Evolutionary conservation across 2,888 invertebrate genomes (phyloP), one percentile per base, ranked within the genome.

Genomic region (Epinotia bilunana): DNA sequence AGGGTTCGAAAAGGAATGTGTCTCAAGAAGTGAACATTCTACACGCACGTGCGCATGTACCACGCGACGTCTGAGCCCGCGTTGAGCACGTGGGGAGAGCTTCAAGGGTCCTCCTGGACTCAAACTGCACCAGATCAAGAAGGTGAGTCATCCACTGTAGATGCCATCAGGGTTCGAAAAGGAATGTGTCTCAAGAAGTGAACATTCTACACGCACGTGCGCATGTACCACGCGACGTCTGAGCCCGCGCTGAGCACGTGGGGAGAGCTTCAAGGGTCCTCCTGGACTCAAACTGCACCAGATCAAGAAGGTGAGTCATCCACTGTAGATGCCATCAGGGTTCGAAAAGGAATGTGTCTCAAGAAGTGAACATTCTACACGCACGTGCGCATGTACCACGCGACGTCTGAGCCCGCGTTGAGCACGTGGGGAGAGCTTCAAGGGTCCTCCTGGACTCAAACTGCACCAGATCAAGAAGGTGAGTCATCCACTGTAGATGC

Each of bases 21-120:
- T 53, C 28, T 12, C 58, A 75, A 75, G 65, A 75, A 75, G 46
- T 75, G 71, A 0, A 71, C 74, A 12, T 75, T 71, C 20, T 75
- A 75, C 71, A 75, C 74, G 20, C 74, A 75, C 55, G 61, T 75
- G 43, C 74, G 74, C 12, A 75, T 75, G 74, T 71, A 75, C 71
- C 74, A 75, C 61, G 71, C 74, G 55, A 23, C 57, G 6, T 20
- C 23, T 3, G 74, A 20, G 39, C 53, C 43, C 28, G 43, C 43
- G 9, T 55, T 28, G 3, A 64, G 65, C 33, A 43, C 60, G 18
- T 75, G 74, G 74, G 43, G 74, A 57, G 60, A 11, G 28, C 55
- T 75, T 75, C 65, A 75, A 75, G 64, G 74, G 74, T 3, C 60
- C 71, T 12, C 61, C 74, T 28, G 74, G 74, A 0, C 65, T 75